Evolutionary conservation across 2,888 invertebrate species (phyloP).

Genomic region (Octodonta nipae): DNA sequence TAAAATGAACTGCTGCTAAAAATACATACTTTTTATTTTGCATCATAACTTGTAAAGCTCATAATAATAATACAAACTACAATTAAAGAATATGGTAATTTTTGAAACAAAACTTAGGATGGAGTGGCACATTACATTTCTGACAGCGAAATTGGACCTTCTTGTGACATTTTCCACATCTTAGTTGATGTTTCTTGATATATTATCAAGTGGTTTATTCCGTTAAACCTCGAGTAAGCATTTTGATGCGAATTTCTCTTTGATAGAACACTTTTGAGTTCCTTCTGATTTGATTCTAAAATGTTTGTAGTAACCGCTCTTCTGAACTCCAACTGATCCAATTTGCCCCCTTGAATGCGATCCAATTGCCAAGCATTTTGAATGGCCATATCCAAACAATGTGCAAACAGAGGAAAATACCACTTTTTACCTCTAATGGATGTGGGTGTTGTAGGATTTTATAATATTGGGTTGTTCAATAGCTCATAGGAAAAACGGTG

Average conservation of each 20-base stretch:
- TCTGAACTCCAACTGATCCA: conserved; percentile 1
- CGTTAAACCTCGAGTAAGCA: not conserved
- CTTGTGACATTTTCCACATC: conserved; percentile 4
- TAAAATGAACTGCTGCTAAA: conserved; percentile 2
- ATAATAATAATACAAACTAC: conserved; percentile 1
- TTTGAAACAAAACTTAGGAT: conserved; percentile 3
- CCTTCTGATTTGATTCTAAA: not conserved
- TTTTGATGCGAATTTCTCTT: not conserved
- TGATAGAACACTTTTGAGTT: not conserved
- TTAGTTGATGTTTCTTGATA: conserved; percentile 4
- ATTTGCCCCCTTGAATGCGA: not conserved
- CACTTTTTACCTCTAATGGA: no score
- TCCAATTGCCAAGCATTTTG: not conserved
- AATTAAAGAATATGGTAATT: conserved; percentile 1
- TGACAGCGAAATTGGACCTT: conserved; percentile 3
- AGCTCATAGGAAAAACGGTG: conserved; percentile 2
- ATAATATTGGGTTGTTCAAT: conserved; percentile 4
- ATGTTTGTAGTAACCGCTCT: not conserved
- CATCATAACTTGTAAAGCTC: conserved; percentile 1
- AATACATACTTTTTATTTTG: not conserved
- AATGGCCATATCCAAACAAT: not conserved
- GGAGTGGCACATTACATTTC: conserved; percentile 4
- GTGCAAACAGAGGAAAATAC: not conserved
- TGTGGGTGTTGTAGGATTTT: conserved; percentile 4
- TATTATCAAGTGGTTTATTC: conserved; percentile 2